Evolutionary conservation across 2,113 vertebrate species (phyloP), one percentile per base, ranked within the genome.

Genomic region (Xiphorhynchus elegans): DNA sequence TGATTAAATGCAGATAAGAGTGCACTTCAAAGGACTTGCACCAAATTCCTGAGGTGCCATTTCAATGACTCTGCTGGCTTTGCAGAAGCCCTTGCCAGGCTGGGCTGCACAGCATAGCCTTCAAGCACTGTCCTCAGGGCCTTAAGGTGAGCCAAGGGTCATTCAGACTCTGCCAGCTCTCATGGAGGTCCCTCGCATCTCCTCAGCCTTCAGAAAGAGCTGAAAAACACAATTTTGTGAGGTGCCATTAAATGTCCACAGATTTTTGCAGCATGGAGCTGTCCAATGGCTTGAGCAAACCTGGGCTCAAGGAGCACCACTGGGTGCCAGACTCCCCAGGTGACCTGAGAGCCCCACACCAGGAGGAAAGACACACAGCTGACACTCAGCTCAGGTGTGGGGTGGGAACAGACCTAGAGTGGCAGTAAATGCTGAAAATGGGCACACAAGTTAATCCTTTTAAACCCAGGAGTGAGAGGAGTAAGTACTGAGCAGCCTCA

Each of bases 21-120:
- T 17, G 28, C 52, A 95, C 96, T 97, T 97, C 96, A 97, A 97
- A 96, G 96, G 63, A 68, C 82, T 83, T 2, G 0, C 37, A 77
- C 37, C 60, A 59, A 91, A 97, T 97, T 97, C 96, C 93, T 96
- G 76, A 94, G 90, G 92, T 75, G 93, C 95, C 96, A 87, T 94
- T 91, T 91, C 87, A 77, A 69, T 95, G 92, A 96, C 70, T 95
- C n/a, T 0, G 0, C 68, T 50, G 63, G 33, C 50, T 91, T 50
- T 52, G 46, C 78, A 90, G 88, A 81, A 84, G 55, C 50, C 40
- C 46, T 89, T 70, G 52, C 64, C 94, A 85, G 66, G 82, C 79
- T 63, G 47, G 26, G 39, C 46, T 63, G 63, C 25, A 74, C 14
- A 47, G 24, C 62, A 33, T 33, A 66, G 29, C 66, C 58, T 73